Base-by-base conservation (phyloP, 2,888 invertebrate species). In the Amaurobius ferox region DNA sequence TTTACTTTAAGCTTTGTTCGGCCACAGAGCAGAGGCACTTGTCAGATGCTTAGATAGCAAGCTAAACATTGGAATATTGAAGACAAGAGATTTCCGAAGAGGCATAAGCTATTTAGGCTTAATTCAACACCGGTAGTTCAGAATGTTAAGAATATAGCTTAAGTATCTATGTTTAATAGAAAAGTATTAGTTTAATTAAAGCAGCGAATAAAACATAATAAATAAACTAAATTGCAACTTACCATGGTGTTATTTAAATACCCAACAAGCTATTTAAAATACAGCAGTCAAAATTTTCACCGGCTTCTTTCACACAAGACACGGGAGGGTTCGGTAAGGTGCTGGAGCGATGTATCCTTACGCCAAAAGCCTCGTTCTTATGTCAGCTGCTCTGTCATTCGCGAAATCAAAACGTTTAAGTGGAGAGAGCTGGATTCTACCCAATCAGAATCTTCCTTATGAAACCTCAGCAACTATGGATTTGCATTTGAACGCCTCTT, bases 301-400 rank as follows among this genome's bases (percentile, higher is more conserved):
- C 85, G 85, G 85, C 85, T 86, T 86, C 85, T 86, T 77, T 86
- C 85, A 86, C 70, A 70, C 67, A 67, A 86, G 85, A 79, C 66
- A 86, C 78, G 85, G 85, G 78, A 79, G 85, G 83, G 78, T 73
- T 78, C 71, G 28, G 71, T 70, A 68, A 64, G 39, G 77, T 67
- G 71, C 76, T 72, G 72, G 67, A 77, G 70, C 44, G 72, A 39
- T 78, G 78, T 86, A 86, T 86, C 68, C 85, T 79, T 86, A 40
- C 85, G 85, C 85, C 55, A 9, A 26, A 26, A 62, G 62, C 19
- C 19, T 28, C 19, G 26, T 26, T 55, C 39, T 72, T 66, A 44
- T 86, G 85, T 79, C 72, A 86, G 78, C 19, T 23, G 77, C 73
- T 61, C 67, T 73, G 72, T 73, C 68, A 86, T 86, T 86, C 67